These are phyloP conservation scores for Ochlodes sylvanus DNA, from an alignment of 2,888 invertebrate species.

Conservation along the genomic window DNA sequence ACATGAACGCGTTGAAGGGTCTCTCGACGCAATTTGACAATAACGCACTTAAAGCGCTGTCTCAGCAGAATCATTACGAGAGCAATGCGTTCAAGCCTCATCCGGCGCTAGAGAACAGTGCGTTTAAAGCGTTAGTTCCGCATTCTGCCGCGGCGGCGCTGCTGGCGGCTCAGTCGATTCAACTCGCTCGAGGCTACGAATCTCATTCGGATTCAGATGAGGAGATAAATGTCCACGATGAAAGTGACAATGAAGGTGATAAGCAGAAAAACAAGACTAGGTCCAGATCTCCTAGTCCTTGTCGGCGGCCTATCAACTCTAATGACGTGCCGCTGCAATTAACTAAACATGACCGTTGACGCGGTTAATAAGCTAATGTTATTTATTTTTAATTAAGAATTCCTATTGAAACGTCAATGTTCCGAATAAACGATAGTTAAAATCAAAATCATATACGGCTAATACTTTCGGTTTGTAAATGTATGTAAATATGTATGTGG, in stretches of 20 bases:
- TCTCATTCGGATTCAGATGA: constrained; percentile 88
- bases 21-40: constrained; percentile 84
- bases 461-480: constrained; percentile 72
- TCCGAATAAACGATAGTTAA: constrained; percentile 68
- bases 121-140: constrained; percentile 91
- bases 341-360: constrained; percentile 89
- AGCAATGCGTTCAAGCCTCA: constrained; percentile 74
- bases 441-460: constrained; percentile 68
- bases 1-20: constrained; percentile 85
- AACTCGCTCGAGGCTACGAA: constrained; percentile 76
- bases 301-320: constrained; percentile 58
- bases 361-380: constrained; percentile 49
- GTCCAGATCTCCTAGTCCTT: constrained; percentile 79
- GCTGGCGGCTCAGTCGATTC: constrained; percentile 78
- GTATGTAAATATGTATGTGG: constrained; percentile 77
- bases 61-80: constrained; percentile 68
- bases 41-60: constrained; percentile 81
- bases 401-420: constrained; percentile 67
- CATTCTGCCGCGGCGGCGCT: constrained; percentile 87
- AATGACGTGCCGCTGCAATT: constrained; percentile 88
- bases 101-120: constrained; percentile 91
- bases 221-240: constrained; percentile 94
- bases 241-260: constrained; percentile 87
- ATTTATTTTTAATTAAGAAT: constrained; percentile 61
- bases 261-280: constrained; percentile 71